A percentile compares a stretch with the other conserved stretches of the same genome.
These are phyloP conservation scores for Corythornis madagascariensis DNA, from an alignment of 2,113 vertebrate species.

Conservation along the genomic window DNA sequence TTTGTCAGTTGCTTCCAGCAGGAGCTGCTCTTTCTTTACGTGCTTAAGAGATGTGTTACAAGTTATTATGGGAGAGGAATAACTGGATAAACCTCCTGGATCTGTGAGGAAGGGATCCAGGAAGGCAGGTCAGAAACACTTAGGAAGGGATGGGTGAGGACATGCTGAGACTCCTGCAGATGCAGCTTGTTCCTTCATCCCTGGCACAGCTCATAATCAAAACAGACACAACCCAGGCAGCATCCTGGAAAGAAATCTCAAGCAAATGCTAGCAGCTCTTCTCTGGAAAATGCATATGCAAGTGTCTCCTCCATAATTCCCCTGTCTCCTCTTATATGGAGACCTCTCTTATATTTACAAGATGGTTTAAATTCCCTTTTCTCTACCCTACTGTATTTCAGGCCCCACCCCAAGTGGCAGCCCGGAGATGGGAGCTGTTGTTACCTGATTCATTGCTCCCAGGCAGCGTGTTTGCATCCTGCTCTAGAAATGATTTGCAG, in stretches of 20 bases:
- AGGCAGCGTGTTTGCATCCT: not conserved
- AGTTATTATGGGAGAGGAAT: not conserved
- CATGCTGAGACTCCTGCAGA: not conserved
- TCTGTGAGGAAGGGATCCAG: not conserved
- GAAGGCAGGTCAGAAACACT: not conserved
- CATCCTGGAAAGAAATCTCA: not conserved
- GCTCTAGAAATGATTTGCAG: not conserved
- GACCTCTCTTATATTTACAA: not conserved
- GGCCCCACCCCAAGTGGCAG: not conserved
- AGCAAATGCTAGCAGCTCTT: not conserved
- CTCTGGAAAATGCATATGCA: not conserved
- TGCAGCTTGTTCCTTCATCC: accelerated
- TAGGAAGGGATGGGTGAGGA: not conserved
- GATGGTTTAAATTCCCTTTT: not conserved
- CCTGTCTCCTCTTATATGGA: not conserved
- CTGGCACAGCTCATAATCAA: not conserved
- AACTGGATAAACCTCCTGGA: not conserved
- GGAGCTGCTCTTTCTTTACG: not conserved
- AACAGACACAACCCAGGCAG: not conserved
- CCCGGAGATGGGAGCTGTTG: not conserved
- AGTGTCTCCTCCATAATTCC: not conserved
- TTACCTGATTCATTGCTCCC: slow-evolving; percentile 10
- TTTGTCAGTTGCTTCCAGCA: not conserved
- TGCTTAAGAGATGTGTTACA: not conserved
- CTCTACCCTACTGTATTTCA: not conserved